Conservation (phyloP, 1,140 invertebrate species). For the Drosophila bipectinata region DNA sequence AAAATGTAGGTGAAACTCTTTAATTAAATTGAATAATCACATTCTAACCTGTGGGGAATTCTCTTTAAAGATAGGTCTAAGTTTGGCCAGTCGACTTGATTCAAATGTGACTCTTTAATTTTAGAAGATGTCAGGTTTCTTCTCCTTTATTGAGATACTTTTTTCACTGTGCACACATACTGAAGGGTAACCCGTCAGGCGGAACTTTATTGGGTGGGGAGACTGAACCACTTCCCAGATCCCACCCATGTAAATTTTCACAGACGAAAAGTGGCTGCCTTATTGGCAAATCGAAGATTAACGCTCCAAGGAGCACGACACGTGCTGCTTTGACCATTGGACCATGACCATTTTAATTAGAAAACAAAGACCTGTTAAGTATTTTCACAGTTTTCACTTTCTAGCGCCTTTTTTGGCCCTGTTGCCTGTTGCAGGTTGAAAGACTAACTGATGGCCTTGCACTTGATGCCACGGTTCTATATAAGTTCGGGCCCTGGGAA, state of each 20-base stretch:
- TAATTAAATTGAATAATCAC: not conserved
- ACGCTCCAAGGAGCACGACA: slow-evolving; percentile 22
- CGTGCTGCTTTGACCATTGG: slow-evolving; percentile 27
- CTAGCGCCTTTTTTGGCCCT: slow-evolving; percentile 12
- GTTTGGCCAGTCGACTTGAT: no score
- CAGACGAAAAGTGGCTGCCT: not conserved
- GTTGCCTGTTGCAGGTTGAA: slow-evolving; percentile 41
- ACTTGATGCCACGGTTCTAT: slow-evolving; percentile 64
- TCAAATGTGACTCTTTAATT: not conserved
- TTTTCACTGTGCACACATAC: not conserved
- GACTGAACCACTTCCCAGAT: slow-evolving; percentile 36
- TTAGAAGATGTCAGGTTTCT: not conserved
- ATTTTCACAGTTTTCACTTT: slow-evolving; percentile 58
- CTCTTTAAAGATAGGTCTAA: no score
- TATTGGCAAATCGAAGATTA: slow-evolving; percentile 30
- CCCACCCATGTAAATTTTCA: slow-evolving; percentile 28
- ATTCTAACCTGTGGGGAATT: no score
- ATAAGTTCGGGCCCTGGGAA: slow-evolving; percentile 53
- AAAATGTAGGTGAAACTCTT: not conserved
- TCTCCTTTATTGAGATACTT: not conserved
- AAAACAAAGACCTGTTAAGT: slow-evolving; percentile 4
- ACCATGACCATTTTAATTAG: slow-evolving; percentile 44
- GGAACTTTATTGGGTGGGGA: slow-evolving; percentile 29
- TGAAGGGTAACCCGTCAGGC: slow-evolving; percentile 30
- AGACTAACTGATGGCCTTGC: slow-evolving; percentile 52